Percentiles rank a stretch among this genome's conserved stretches.
Conservation (phyloP, 2,888 invertebrate species). For the Zhuqinia jingwanae region DNA sequence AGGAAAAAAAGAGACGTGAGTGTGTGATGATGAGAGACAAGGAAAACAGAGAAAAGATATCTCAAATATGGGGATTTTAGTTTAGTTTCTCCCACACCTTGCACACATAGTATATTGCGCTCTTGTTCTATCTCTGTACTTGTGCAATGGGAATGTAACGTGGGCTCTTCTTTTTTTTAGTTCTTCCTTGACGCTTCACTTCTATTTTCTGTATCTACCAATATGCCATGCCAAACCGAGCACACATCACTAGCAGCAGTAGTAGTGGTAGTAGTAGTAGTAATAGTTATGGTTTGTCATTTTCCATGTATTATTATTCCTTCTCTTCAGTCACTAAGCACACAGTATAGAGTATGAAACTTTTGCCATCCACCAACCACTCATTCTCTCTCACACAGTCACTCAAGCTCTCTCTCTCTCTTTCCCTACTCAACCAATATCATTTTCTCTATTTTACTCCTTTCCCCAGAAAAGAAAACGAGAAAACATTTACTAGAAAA, state of each 20-base stretch:
- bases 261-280: not conserved
- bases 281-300: not conserved
- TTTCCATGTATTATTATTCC: constrained; percentile 24
- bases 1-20: not conserved
- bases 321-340: not conserved
- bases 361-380: constrained; percentile 43
- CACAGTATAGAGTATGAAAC: constrained; percentile 28
- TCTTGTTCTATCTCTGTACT: not conserved
- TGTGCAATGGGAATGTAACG: not conserved
- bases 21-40: constrained; percentile 15
- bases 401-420: constrained; percentile 50
- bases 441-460: constrained; percentile 25
- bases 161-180: constrained; percentile 31
- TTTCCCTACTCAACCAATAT: constrained; percentile 46
- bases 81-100: constrained; percentile 70
- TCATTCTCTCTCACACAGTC: constrained; percentile 14
- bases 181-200: constrained; percentile 31
- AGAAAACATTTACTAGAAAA: constrained; percentile 50
- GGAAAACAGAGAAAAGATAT: constrained; percentile 44
- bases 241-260: no score
- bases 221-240: no score
- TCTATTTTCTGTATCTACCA: not conserved
- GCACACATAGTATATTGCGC: no score
- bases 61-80: constrained; percentile 30
- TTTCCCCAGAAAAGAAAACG: constrained; percentile 29